These are phyloP conservation scores for Protobothrops flavoviridis DNA, from an alignment of 2,113 vertebrate genomes.

Conservation along the genomic window DNA sequence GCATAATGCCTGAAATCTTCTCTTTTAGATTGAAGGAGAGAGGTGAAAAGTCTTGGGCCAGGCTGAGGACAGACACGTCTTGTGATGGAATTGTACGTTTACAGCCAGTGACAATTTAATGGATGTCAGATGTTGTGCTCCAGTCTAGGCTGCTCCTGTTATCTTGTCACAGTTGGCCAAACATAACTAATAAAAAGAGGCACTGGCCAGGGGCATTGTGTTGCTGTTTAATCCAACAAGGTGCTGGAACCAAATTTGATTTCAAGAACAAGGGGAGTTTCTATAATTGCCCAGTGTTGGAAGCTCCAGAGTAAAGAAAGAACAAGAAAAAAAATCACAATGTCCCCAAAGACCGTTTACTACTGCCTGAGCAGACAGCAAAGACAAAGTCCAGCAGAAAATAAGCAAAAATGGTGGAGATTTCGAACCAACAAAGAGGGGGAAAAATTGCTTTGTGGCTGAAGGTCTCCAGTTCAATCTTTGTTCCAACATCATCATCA, in stretches of 20 bases:
- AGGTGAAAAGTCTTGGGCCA: neutral
- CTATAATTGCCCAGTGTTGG: neutral
- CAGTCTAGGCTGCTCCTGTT: neutral
- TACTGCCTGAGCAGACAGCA: neutral
- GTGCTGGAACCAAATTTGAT: neutral
- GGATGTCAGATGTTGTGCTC: constrained; percentile 1
- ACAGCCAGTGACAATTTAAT: neutral
- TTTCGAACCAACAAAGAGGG: neutral
- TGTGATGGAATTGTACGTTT: neutral
- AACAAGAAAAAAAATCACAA: neutral
- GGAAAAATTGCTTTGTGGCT: too few species aligned
- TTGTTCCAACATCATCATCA: too few species aligned
- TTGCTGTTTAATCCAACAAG: neutral
- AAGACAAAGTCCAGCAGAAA: neutral
- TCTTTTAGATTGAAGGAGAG: neutral
- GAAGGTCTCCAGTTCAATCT: neutral
- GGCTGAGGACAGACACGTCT: neutral
- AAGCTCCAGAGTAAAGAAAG: neutral
- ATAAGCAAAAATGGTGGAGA: neutral
- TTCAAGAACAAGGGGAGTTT: neutral
- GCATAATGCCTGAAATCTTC: neutral
- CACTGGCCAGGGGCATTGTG: neutral
- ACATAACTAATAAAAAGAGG: neutral
- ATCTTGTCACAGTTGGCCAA: neutral
- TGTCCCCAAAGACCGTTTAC: neutral